These are phyloP conservation scores for Corvus moneduloides DNA, from an alignment of 2,113 vertebrate genomes.

Conservation along the genomic window DNA sequence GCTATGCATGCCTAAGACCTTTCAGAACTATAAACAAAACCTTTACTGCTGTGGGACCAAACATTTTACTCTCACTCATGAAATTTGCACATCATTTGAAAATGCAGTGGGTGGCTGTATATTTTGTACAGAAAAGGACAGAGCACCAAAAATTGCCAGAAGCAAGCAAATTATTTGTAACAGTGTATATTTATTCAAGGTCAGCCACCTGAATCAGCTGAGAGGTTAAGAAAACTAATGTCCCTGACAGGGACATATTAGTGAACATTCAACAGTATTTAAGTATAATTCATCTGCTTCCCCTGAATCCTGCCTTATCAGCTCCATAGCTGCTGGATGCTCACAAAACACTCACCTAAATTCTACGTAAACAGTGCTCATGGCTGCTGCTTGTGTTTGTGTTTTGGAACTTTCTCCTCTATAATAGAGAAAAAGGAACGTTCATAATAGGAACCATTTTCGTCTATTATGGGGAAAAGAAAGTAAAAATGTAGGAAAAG, in stretches of 20 bases:
- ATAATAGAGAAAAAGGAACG: neutral
- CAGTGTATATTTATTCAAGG: neutral
- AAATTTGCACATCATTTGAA: neutral
- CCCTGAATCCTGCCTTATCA: neutral
- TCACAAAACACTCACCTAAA: neutral
- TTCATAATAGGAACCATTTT: neutral
- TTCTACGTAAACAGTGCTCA: neutral
- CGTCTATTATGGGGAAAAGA: neutral
- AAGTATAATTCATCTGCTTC: neutral
- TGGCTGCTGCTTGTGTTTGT: neutral
- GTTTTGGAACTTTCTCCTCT: neutral
- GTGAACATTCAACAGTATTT: neutral
- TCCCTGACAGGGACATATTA: neutral
- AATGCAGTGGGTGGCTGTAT: neutral
- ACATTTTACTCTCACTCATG: neutral
- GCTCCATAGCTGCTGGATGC: neutral
- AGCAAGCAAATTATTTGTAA: neutral
- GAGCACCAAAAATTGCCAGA: neutral
- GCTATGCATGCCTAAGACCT: neutral
- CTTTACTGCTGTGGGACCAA: neutral
- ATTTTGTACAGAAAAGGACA: neutral
- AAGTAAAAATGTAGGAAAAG: neutral
- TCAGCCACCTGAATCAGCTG: neutral
- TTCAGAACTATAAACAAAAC: neutral
- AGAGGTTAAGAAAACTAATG: neutral